A percentile compares a stretch with the other conserved stretches of the same genome.
phyloP scores from a whole-genome alignment of 2,797 vertebrate species.

The Pampus argenteus region DNA sequence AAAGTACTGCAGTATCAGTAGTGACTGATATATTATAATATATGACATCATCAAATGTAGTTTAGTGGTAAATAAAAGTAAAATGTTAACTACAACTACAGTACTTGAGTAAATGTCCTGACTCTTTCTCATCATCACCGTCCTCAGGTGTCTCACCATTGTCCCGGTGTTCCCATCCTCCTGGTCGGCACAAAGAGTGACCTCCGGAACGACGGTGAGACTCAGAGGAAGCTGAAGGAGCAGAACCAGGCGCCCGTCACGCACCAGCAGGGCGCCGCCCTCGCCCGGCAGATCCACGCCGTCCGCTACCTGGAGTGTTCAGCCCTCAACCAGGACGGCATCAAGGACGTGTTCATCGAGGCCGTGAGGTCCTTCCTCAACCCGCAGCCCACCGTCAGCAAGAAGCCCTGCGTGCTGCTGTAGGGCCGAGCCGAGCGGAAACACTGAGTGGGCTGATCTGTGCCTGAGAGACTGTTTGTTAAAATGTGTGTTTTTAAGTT shows the following conservation, averaged over 20 bases:
- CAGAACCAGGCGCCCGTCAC: constrained; percentile 90
- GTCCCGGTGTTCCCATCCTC: constrained; percentile 90
- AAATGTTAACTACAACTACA: no score
- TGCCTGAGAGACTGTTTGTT: neutral
- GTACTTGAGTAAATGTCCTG: no score
- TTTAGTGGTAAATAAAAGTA: no score
- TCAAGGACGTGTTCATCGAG: constrained; percentile 91
- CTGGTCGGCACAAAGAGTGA: constrained; percentile 94
- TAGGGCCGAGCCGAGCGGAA: constrained; percentile 69
- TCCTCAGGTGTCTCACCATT: constrained; percentile 88
- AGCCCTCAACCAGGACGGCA: constrained; percentile 91
- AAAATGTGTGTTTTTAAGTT: neutral
- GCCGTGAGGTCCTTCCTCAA: constrained; percentile 90
- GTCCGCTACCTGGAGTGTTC: constrained; percentile 93
- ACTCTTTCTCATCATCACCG: neutral
- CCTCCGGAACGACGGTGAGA: constrained; percentile 87
- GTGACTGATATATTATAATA: no score
- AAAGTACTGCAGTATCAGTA: no score
- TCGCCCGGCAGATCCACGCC: constrained; percentile 91
- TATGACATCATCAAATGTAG: no score
- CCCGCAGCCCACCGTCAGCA: constrained; percentile 79
- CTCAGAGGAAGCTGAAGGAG: constrained; percentile 93
- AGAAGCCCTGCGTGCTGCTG: constrained; percentile 89
- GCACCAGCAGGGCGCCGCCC: constrained; percentile 86
- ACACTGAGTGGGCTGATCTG: neutral